Evolutionary conservation across 2,888 invertebrate species (phyloP), one percentile per base, ranked within the genome.

Genomic region (Xanthia icteritia): DNA sequence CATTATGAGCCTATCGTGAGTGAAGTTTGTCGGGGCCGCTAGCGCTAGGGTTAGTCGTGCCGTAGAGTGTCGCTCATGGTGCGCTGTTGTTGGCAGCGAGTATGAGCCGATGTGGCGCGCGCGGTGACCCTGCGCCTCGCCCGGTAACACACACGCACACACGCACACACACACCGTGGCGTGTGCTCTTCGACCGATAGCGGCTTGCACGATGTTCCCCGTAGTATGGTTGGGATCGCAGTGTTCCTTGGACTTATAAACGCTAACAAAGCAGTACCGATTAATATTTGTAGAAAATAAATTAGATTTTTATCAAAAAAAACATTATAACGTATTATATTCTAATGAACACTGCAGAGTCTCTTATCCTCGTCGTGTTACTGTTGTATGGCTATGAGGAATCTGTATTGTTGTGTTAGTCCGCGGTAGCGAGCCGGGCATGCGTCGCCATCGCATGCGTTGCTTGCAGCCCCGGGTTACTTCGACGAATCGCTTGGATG

Each of bases 81-180:
- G 76, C 71, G 70, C 72, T 83, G 82, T 88, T 94, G 92, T 94
- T 89, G 92, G 92, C 95, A 96, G 96, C 92, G 94, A 93, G 93
- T 94, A 94, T 93, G 95, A 92, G 94, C 94, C 94, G 93, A 93
- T 94, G 94, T 83, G 93, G 87, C 90, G 82, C 94, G 94, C 92
- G 91, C 86, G 94, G 90, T 95, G 95, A 94, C 95, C 91, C 90
- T 84, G 84, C 93, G 94, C 93, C 91, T 64, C 90, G 86, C 87
- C 93, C 93, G 95, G 95, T 95, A 67, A 76, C 83, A 63, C 76
- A 60, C 72, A 73, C 82, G 51, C 76, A 63, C 87, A 67, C 74
- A 67, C 71, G 39, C 66, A 36, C 71, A 36, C 73, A 58, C 75
- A 45, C 69, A 73, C 86, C 88, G 89, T 84, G 91, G 89, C 91